phyloP scores from a whole-genome alignment of 2,888 invertebrate genomes.

The Icerya purchasi region DNA sequence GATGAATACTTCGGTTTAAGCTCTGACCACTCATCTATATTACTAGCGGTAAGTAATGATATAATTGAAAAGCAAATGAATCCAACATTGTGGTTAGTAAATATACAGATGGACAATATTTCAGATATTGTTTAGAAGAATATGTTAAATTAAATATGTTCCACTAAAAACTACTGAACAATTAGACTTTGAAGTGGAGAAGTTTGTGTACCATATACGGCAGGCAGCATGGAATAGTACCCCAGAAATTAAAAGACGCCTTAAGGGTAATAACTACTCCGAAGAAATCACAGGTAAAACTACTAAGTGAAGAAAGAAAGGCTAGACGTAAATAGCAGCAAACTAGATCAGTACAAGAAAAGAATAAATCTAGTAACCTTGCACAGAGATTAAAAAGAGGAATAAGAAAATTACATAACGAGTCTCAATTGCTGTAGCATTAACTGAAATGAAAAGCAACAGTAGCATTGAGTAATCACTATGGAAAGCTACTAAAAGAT shows the following conservation, averaged over 20 bases:
- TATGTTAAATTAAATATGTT: neutral
- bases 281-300: neutral
- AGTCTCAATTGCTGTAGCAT: neutral
- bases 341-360: neutral
- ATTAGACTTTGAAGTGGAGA: neutral
- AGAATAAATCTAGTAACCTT: neutral
- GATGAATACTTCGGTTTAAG: neutral
- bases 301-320: neutral
- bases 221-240: neutral
- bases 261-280: neutral
- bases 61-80: neutral
- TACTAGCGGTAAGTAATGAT: neutral
- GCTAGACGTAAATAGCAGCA: neutral
- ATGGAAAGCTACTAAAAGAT: neutral
- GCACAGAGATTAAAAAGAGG: neutral
- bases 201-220: neutral
- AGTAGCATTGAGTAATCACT: neutral
- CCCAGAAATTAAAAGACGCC: neutral
- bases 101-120: neutral
- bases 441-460: neutral
- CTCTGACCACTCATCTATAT: neutral
- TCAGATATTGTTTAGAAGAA: neutral
- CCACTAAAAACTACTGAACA: neutral
- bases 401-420: neutral
- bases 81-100: neutral